A percentile compares a stretch with the other conserved stretches of the same genome.
Evolutionary conservation across 30 jellyfish, hydroid and myxozoan genomes (phyloP).

Genomic region (Calvadosia cruxmelitensis): DNA sequence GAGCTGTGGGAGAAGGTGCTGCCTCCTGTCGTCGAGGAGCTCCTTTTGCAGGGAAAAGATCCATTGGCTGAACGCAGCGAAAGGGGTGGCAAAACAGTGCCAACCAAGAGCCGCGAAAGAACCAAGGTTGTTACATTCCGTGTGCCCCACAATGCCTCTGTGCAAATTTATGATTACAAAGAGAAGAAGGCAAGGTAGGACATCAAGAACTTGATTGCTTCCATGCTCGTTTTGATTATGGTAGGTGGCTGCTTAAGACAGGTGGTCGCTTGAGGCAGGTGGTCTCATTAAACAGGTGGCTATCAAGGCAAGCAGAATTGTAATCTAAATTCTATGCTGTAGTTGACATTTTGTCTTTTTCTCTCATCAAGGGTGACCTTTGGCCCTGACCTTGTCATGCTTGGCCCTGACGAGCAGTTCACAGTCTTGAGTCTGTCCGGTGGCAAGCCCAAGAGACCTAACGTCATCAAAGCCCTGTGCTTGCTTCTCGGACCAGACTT

Average conservation of each 20-base stretch:
- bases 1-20: slow-evolving; percentile 82
- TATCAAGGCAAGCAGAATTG: neutral
- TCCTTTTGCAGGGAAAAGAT: slow-evolving; percentile 67
- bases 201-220: neutral
- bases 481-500: slow-evolving; percentile 92
- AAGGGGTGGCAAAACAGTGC: slow-evolving; percentile 22
- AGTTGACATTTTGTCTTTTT: neutral
- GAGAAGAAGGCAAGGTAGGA: slow-evolving; percentile 93
- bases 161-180: slow-evolving; percentile 88
- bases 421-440: slow-evolving; percentile 90
- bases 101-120: slow-evolving; percentile 42
- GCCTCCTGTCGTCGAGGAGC: slow-evolving; percentile 98
- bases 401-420: slow-evolving; percentile 94
- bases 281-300: too few species aligned
- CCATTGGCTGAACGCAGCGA: slow-evolving; percentile 87
- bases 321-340: neutral
- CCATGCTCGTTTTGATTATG: too few species aligned
- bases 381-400: slow-evolving; percentile 98
- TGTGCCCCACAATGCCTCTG: slow-evolving; percentile 97
- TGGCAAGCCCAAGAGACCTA: slow-evolving; percentile 94
- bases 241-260: too few species aligned
- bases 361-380: slow-evolving; percentile 50
- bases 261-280: too few species aligned
- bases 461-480: slow-evolving; percentile 86
- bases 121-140: slow-evolving; percentile 78